Conservation (phyloP, 2,888 invertebrate genomes). For the Leistus spinibarbis region DNA sequence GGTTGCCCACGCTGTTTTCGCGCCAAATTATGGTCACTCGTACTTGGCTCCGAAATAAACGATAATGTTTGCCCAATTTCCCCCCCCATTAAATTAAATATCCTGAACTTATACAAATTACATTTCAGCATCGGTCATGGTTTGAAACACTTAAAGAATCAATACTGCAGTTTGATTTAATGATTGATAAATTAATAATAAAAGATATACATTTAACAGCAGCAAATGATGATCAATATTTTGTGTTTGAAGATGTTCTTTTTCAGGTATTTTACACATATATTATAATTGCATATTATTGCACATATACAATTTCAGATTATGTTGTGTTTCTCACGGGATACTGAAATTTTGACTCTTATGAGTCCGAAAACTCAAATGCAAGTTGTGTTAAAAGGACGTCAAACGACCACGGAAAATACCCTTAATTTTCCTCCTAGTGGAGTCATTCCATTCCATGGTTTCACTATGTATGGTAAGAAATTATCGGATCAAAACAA, state of each 20-base stretch:
- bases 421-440: slow-evolving; percentile 88
- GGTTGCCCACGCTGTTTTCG: slow-evolving; percentile 81
- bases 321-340: slow-evolving; percentile 90
- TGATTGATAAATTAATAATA: slow-evolving; percentile 92
- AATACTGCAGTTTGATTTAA: slow-evolving; percentile 86
- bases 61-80: slow-evolving; percentile 67
- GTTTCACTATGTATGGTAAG: slow-evolving; percentile 96
- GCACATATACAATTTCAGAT: slow-evolving; percentile 58
- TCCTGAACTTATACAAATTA: slow-evolving; percentile 1
- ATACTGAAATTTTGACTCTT: slow-evolving; percentile 76
- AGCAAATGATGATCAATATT: slow-evolving; percentile 97
- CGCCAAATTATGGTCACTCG: slow-evolving; percentile 84
- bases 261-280: slow-evolving; percentile 72
- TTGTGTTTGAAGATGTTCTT: slow-evolving; percentile 94
- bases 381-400: slow-evolving; percentile 76
- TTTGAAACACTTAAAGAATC: slow-evolving; percentile 81
- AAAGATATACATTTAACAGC: slow-evolving; percentile 96
- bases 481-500: neutral
- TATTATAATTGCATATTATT: neutral
- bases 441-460: slow-evolving; percentile 95
- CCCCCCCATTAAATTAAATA: too few relatives aligned
- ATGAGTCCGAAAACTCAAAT: slow-evolving; percentile 68
- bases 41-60: slow-evolving; percentile 80
- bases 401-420: slow-evolving; percentile 69
- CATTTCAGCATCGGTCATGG: slow-evolving; percentile 70